Base-by-base conservation (phyloP, 2,888 invertebrate species). In the Lasioglossum lativentre region DNA sequence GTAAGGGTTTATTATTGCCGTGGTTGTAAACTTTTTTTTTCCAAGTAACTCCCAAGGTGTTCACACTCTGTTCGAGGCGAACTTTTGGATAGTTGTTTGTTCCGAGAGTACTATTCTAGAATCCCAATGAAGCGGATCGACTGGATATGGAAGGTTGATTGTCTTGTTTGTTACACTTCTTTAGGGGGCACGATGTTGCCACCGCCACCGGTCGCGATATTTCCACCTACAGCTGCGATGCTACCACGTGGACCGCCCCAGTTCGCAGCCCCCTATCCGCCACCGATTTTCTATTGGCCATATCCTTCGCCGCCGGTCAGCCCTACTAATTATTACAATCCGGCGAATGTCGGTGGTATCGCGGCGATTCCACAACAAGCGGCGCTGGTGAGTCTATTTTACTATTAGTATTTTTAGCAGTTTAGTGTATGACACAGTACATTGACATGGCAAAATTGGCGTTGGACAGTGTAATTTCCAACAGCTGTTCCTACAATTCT, bases 251-350 rank as follows among this genome's bases (percentile, higher is more conserved):
- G 94, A 66, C 95, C 96, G 82, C 95, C 95, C 27, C 95, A 95
- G 40, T 96, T 96, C 90, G 96, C 96, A 90, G 96, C 96, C 59
- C 97, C 97, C 47, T 97, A 97, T 78, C 96, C 97, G 86, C 95
- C 95, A 47, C 96, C 96, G 8, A 96, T 96, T 68, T 97, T 98
- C 91, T 98, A 98, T 96, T 99, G 98, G 98, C 97, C 98, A 0
- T 99, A 99, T 96, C 98, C 99, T 73, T 98, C 98, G 92, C 99
- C 99, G 63, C 99, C 99, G 0, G 98, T 99, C 30, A 98, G 98
- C 70, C 99, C 99, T 0, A 98, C 98, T 63, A 98, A 97, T 92
- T 98, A 98, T 95, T 98, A 97, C 94, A 97, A 97, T 86, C 96
- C 96, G 3, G 96, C 97, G 40, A 94, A 87, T 42, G 94, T 94